Percentiles rank a stretch among this genome's conserved stretches.
These are phyloP conservation scores for Meles meles DNA, from an alignment of 2,113 vertebrate genomes.

Conservation along the genomic window DNA sequence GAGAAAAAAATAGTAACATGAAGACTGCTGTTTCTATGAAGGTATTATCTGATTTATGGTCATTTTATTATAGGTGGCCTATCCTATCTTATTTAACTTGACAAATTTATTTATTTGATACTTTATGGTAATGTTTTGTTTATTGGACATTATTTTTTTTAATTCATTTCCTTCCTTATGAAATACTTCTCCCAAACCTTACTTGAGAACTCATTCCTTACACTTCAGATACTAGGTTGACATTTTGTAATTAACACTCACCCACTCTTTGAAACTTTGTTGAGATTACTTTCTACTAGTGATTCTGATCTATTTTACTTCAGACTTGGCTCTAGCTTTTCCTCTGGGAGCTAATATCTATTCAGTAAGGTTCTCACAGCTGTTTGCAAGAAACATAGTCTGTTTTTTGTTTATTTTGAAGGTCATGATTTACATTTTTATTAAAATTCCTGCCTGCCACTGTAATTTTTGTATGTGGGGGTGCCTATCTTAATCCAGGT, in stretches of 20 bases:
- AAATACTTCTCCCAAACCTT: not conserved
- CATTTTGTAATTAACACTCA: not conserved
- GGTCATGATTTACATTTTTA: slow-evolving; percentile 26
- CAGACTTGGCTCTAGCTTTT: not conserved
- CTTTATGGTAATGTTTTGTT: not conserved
- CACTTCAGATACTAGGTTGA: not conserved
- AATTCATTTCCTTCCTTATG: not conserved
- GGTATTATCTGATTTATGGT: not conserved
- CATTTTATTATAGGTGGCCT: not conserved
- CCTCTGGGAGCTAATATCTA: not conserved
- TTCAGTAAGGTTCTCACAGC: not conserved
- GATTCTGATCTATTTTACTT: not conserved
- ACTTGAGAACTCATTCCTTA: not conserved
- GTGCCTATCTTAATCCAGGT: not conserved
- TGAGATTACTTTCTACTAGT: not conserved
- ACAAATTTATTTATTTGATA: not conserved
- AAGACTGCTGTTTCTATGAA: not conserved
- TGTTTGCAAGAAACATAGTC: not conserved
- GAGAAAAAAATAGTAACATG: not conserved
- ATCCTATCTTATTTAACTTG: not conserved
- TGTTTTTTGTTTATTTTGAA: not conserved
- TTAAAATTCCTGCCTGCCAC: not conserved
- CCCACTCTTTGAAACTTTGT: not conserved
- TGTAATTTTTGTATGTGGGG: not conserved
- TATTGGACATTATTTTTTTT: not conserved